Evolutionary conservation across 2,113 vertebrate genomes (phyloP), one percentile per base, ranked within the genome.

Genomic region (Lates calcarifer): DNA sequence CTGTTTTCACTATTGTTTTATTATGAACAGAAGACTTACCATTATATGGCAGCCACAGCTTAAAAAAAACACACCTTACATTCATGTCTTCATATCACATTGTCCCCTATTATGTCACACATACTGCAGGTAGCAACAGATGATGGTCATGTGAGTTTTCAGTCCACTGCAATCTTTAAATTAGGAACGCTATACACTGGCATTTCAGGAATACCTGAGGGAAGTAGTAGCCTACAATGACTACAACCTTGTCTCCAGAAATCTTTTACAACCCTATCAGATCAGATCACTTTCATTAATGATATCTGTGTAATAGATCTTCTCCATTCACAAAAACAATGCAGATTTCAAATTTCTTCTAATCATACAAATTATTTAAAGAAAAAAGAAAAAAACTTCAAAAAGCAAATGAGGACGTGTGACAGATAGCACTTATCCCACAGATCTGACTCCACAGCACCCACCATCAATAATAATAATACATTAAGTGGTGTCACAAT

Each of bases 171-270:
- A 49, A 49, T 70, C 35, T 35, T 68, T 39, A 65, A 65, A 9
- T 49, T 28, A 78, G 49, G 63, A 87, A 72, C 68, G 20, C 33
- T 45, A 33, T 5, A 68, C 74, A 55, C 18, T 35, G 43, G 53
- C 47, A 53, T 75, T 84, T 77, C 64, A 75, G 56, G 60, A 81
- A 81, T 67, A 89, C 89, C 89, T 89, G 82, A 90, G 81, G 77
- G 72, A 57, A 66, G 62, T 4, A 43, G 64, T 55, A 71, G 18
- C 67, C 39, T 37, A 22, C 66, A 53, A 24, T 49, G 29, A 69
- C 72, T 56, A 35, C 47, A 69, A 39, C 66, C 49, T 71, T 62
- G n/a, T 61, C 83, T 80, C 56, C 26, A 79, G 31, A 56, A 72
- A 68, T 75, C 18, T 66, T 47, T 47, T 18, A 64, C 55, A 66